Conservation (phyloP, 2,888 invertebrate genomes). For the Polymixis flavicincta region DNA sequence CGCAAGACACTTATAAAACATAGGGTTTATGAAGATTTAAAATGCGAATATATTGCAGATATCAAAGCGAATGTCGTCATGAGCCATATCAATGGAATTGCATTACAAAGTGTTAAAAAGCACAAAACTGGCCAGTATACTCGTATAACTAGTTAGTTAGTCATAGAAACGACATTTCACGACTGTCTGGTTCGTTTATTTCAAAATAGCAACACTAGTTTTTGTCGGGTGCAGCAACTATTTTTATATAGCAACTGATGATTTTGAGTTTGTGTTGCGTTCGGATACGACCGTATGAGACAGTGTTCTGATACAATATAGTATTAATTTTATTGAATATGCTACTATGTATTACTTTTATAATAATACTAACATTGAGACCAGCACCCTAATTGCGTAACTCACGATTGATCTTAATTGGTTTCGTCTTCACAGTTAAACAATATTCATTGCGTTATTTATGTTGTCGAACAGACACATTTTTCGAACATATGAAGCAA, state of each 20-base stretch:
- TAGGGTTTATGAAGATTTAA: conserved; percentile 9
- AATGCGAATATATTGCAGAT: conserved; percentile 12
- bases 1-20: not conserved
- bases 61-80: conserved; percentile 9
- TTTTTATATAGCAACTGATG: conserved; percentile 36
- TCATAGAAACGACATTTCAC: conserved; percentile 59
- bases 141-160: conserved; percentile 54
- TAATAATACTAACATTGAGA: conserved; percentile 30
- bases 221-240: conserved; percentile 44
- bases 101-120: conserved; percentile 37
- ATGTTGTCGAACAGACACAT: too few species aligned
- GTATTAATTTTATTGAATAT: conserved; percentile 42
- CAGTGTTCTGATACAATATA: conserved; percentile 7
- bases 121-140: conserved; percentile 40
- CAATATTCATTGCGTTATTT: too few species aligned
- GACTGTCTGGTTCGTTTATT: conserved; percentile 58
- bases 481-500: too few species aligned
- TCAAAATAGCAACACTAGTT: conserved; percentile 55
- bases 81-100: conserved; percentile 35
- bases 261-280: conserved; percentile 40
- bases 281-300: conserved; percentile 8
- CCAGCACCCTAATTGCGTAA: too few species aligned
- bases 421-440: too few species aligned
- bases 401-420: too few species aligned
- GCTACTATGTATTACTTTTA: conserved; percentile 15